These are phyloP conservation scores for Opisthograptis luteolata DNA, from an alignment of 2,888 invertebrate species.

Conservation along the genomic window DNA sequence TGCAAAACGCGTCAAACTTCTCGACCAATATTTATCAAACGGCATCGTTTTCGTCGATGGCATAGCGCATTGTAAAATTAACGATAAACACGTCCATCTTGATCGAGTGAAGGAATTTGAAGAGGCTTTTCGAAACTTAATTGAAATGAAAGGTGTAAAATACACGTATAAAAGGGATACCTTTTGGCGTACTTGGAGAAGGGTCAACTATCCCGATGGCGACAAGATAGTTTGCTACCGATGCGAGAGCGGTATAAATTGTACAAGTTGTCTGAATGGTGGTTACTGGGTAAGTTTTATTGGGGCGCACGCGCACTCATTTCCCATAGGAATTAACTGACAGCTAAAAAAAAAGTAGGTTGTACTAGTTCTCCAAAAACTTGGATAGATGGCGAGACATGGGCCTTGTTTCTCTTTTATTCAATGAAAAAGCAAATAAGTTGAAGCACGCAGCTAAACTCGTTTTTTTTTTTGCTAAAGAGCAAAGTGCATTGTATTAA, in stretches of 20 bases:
- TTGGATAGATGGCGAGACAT: too few relatives aligned
- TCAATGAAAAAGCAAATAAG: too few relatives aligned
- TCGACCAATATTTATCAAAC: slow-evolving; percentile 36
- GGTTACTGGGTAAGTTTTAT: slow-evolving; percentile 69
- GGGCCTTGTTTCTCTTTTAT: too few relatives aligned
- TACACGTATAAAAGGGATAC: slow-evolving; percentile 60
- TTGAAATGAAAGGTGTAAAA: slow-evolving; percentile 56
- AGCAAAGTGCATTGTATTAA: too few relatives aligned
- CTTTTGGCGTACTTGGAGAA: slow-evolving; percentile 67
- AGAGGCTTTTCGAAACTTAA: slow-evolving; percentile 47
- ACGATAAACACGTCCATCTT: slow-evolving; percentile 16
- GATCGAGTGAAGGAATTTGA: slow-evolving; percentile 45
- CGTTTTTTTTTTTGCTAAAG: too few relatives aligned
- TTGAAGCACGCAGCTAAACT: too few relatives aligned
- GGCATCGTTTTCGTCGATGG: slow-evolving; percentile 48
- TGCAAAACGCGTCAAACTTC: slow-evolving; percentile 15
- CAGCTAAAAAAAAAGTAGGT: too few relatives aligned
- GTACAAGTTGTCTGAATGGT: slow-evolving; percentile 42
- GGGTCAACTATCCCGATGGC: slow-evolving; percentile 40
- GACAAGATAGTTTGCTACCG: slow-evolving; percentile 51
- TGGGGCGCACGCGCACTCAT: too few relatives aligned
- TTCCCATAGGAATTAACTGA: too few relatives aligned
- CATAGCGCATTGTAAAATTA: slow-evolving; percentile 46
- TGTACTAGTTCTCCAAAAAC: too few relatives aligned
- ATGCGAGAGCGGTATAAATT: slow-evolving; percentile 49